Percentiles rank a stretch among this genome's conserved stretches.
phyloP scores from a whole-genome alignment of 1,140 invertebrate species.

The Pogonus chalceus region DNA sequence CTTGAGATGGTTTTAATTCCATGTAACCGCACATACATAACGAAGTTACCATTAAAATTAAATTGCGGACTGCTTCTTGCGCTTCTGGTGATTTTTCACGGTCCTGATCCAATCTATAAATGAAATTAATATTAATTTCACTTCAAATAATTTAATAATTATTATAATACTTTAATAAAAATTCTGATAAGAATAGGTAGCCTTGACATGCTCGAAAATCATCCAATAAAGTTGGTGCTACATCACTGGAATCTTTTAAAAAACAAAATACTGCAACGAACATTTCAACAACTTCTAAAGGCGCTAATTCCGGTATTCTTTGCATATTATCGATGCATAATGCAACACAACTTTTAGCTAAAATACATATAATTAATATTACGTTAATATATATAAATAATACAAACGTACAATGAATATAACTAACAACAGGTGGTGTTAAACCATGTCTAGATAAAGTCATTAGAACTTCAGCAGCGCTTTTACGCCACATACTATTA shows the following conservation, averaged over 20 bases:
- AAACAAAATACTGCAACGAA: slow-evolving; percentile 97
- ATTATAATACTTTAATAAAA: slow-evolving; percentile 74
- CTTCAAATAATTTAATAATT: not conserved
- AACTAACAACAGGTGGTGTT: slow-evolving; percentile 83
- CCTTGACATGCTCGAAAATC: slow-evolving; percentile 93
- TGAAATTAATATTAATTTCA: not conserved
- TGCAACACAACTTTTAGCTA: slow-evolving; percentile 90
- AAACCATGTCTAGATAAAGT: slow-evolving; percentile 90
- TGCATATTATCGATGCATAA: slow-evolving; percentile 97
- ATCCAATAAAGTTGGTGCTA: slow-evolving; percentile 87
- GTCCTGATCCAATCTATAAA: slow-evolving; percentile 62
- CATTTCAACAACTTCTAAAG: slow-evolving; percentile 96
- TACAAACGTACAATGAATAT: slow-evolving; percentile 83
- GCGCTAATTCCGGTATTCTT: slow-evolving; percentile 79
- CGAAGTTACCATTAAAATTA: slow-evolving; percentile 86
- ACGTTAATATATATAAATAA: not conserved
- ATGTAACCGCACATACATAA: slow-evolving; percentile 88
- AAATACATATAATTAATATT: slow-evolving; percentile 31
- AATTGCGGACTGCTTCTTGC: slow-evolving; percentile 81
- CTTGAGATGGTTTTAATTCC: slow-evolving; percentile 74
- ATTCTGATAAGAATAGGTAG: slow-evolving; percentile 89
- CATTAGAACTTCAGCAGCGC: slow-evolving; percentile 91
- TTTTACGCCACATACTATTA: slow-evolving; percentile 94
- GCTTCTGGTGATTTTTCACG: slow-evolving; percentile 61
- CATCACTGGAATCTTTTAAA: slow-evolving; percentile 95